phyloP scores from a whole-genome alignment of 1,140 invertebrate species.

The Eueides isabella region DNA sequence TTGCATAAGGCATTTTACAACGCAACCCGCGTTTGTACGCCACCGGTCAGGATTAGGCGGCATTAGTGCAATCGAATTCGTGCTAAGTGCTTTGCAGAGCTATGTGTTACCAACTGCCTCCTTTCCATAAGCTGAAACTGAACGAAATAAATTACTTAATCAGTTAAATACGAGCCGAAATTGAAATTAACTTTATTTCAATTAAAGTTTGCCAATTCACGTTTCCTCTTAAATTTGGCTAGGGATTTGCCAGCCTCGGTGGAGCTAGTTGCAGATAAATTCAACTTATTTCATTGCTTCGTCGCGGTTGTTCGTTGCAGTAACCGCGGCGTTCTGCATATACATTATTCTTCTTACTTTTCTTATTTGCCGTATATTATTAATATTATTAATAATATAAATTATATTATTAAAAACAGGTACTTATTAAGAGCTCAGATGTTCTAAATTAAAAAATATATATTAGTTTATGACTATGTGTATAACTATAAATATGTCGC shows the following conservation, averaged over 20 bases:
- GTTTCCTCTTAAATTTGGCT: constrained; percentile 57
- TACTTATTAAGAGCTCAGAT: too few species aligned
- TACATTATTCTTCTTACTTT: not conserved
- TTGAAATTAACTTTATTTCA: constrained; percentile 59
- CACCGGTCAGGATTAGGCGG: constrained; percentile 72
- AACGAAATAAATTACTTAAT: constrained; percentile 55
- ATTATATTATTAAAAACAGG: too few species aligned
- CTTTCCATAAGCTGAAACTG: constrained; percentile 14
- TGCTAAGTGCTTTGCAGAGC: constrained; percentile 71
- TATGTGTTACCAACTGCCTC: constrained; percentile 60
- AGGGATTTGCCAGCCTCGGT: constrained; percentile 42
- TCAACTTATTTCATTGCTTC: constrained; percentile 49
- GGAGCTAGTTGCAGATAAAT: constrained; percentile 58
- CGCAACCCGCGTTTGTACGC: constrained; percentile 65
- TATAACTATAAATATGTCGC: too few species aligned
- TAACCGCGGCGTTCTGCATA: not conserved
- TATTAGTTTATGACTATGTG: too few species aligned
- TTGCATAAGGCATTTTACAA: constrained; percentile 72
- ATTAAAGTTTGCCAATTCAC: constrained; percentile 72
- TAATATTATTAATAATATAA: too few species aligned
- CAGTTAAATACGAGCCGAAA: constrained; percentile 49
- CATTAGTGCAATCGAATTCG: constrained; percentile 78
- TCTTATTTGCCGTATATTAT: not conserved
- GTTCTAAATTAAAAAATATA: too few species aligned
- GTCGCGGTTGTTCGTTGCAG: constrained; percentile 24